Base-by-base conservation (phyloP, 2,888 invertebrate genomes). In the Stenchaetothrips biformis region DNA sequence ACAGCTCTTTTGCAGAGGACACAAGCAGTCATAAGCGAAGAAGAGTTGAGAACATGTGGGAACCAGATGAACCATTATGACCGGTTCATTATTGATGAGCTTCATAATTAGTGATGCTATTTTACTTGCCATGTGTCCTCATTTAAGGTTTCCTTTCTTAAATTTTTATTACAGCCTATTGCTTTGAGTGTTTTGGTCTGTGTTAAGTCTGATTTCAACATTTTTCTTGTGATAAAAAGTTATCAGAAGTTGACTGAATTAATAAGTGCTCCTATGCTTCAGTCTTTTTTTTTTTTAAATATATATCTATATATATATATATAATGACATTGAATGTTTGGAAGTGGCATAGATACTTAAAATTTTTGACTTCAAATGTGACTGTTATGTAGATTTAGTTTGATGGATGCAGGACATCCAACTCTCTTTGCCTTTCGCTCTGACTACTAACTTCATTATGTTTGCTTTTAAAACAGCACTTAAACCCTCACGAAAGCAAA, bases 11-110 rank as follows among this genome's bases (percentile, higher is more conserved):
- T 25, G 7, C 67, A 11, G 25, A 21, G 1, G 67, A 74, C 37
- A 1, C 37, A 21, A 25, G 21, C 3, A 25, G 11, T 25, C 25
- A 21, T 9, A 74, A 74, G 11, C 21, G 67, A 74, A 74, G 67
- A 74, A 74, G 67, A 74, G 67, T 74, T n/a, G 67, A 74, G 25
- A 74, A 74, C 25, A 74, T 74, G 67, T 74, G 67, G 67, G 67
- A 74, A 11, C 67, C 67, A 25, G 67, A 74, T 25, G 67, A 25
- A 25, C 67, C 21, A 7, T 74, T 74, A 9, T 74, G 67, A 74
- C 67, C 37, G 37, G 37, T 4, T 37, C 37, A 37, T 37, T 4
- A 37, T 2, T 37, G 2, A 37, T 37, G 2, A 21, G 8, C 21
- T 25, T 21, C 21, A 74, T 8, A 21, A 11, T 25, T 21, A 25